A percentile compares a stretch with the other conserved stretches of the same genome.
These are phyloP conservation scores for Oryctolagus cuniculus DNA, from an alignment of 2,113 vertebrate genomes.

Conservation along the genomic window DNA sequence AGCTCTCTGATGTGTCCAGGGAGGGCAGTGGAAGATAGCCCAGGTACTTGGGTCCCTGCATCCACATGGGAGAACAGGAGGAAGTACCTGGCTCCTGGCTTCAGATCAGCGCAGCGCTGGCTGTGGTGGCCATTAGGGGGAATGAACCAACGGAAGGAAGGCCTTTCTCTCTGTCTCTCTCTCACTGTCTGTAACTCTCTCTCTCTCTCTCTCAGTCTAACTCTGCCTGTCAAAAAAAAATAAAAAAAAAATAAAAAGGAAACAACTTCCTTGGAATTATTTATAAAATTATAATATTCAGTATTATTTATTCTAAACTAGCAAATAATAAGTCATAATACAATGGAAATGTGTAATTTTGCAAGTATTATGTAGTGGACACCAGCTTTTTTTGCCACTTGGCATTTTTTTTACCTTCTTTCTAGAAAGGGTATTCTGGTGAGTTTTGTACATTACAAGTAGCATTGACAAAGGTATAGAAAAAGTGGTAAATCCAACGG, in stretches of 20 bases:
- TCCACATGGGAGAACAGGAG: too few species aligned
- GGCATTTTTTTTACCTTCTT: background rate
- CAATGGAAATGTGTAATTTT: background rate
- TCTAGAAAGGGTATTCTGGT: background rate
- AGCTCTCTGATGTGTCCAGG: too few species aligned
- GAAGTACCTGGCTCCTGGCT: too few species aligned
- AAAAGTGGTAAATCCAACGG: background rate
- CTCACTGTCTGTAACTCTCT: too few species aligned
- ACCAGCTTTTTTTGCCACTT: background rate
- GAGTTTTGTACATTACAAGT: background rate
- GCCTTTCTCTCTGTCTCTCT: too few species aligned
- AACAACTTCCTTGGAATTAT: background rate
- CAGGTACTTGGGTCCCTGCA: too few species aligned
- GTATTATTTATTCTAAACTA: background rate
- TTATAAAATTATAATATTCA: background rate
- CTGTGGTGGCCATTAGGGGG: too few species aligned
- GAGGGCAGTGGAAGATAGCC: too few species aligned
- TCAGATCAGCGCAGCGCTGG: too few species aligned
- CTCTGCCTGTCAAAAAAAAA: too few species aligned
- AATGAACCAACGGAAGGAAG: too few species aligned
- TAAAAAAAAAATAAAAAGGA: background rate
- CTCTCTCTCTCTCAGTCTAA: too few species aligned
- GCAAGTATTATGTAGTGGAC: background rate
- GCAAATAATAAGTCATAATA: slow-evolving; percentile 26
- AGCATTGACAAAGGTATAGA: background rate